Conservation (phyloP, 2,888 invertebrate species). For the Lucinisca nassula region DNA sequence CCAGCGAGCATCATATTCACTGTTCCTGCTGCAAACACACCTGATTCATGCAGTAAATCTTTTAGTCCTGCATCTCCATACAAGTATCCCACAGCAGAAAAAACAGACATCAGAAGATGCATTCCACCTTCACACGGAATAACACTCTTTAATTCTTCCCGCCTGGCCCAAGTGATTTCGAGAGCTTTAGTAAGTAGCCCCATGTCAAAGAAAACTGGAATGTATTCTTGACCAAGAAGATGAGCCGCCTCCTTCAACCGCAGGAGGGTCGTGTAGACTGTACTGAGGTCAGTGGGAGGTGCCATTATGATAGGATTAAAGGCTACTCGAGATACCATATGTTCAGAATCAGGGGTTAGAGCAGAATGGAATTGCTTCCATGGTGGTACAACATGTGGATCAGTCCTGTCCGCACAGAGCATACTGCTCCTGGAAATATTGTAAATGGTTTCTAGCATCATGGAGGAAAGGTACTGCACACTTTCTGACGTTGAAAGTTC, state of each 20-base stretch:
- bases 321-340: not conserved
- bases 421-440: no score
- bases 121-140: conserved; percentile 45
- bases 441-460: no score
- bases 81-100: conserved; percentile 29
- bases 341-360: no score
- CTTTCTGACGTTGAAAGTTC: no score
- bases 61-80: conserved; percentile 43
- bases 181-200: conserved; percentile 37
- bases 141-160: conserved; percentile 21
- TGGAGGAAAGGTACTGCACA: no score
- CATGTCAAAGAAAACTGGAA: conserved; percentile 47
- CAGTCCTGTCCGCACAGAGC: no score
- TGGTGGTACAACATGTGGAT: no score
- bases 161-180: conserved; percentile 35
- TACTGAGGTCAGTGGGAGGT: conserved; percentile 23
- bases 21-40: no score
- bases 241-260: conserved; percentile 32
- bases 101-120: conserved; percentile 46
- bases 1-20: no score
- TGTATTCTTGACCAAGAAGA: conserved; percentile 14
- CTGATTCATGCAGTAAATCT: conserved; percentile 24
- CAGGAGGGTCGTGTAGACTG: conserved; percentile 29
- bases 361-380: no score
- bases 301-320: conserved; percentile 18